Evolutionary conservation across 2,797 vertebrate species (phyloP).

Genomic region (Apogon hyalosoma): DNA sequence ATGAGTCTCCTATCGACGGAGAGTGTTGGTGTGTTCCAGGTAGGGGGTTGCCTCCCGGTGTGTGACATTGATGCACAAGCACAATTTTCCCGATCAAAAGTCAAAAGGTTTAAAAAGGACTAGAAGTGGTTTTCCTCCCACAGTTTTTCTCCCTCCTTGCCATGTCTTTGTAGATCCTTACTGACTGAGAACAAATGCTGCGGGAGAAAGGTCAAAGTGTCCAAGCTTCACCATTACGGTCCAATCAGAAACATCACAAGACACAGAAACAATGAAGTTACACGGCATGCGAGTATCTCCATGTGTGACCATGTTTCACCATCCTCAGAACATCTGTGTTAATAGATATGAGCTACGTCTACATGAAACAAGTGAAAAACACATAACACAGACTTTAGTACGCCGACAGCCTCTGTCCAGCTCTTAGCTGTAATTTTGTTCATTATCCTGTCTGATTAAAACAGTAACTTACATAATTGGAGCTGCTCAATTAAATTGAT

Average conservation of each 20-base stretch:
- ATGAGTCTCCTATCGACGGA: constrained; percentile 27
- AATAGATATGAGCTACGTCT: background rate
- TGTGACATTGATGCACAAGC: constrained; percentile 37
- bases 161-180: constrained; percentile 30
- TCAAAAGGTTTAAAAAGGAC: constrained; percentile 31
- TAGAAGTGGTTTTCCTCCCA: constrained; percentile 14
- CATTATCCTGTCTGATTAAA: background rate
- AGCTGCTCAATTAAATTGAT: constrained; percentile 12
- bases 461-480: background rate
- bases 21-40: background rate
- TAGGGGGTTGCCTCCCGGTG: constrained; percentile 30
- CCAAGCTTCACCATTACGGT: constrained; percentile 39
- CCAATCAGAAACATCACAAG: constrained; percentile 36
- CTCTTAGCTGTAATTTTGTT: constrained; percentile 1
- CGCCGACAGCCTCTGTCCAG: background rate
- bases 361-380: background rate
- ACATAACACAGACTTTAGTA: background rate
- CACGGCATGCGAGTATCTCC: constrained; percentile 15
- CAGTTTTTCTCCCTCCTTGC: constrained; percentile 8
- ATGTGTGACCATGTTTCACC: background rate
- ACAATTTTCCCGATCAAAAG: constrained; percentile 35
- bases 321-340: background rate
- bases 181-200: constrained; percentile 29
- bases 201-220: constrained; percentile 59
- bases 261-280: constrained; percentile 11